Conservation (phyloP, 2,113 vertebrate species). For the Mus spicilegus region DNA sequence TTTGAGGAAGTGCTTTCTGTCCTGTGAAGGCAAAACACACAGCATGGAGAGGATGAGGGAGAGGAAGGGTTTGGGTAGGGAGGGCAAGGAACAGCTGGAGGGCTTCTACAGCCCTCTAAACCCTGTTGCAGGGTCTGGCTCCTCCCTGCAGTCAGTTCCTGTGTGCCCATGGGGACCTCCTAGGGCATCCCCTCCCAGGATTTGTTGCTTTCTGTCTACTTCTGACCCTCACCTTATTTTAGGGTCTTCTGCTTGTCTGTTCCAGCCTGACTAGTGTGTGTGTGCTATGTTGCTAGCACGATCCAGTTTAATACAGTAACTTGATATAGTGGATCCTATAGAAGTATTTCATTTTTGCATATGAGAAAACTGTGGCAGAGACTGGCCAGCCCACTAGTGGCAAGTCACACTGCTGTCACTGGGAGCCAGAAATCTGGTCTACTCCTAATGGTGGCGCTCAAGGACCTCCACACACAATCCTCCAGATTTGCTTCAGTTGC, state of each 20-base stretch:
- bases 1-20: not conserved
- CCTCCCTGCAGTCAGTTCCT: not conserved
- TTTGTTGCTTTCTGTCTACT: not conserved
- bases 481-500: not conserved
- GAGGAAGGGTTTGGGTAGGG: not conserved
- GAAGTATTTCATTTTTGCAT: not conserved
- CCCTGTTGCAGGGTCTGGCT: not conserved
- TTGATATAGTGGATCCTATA: too few species aligned
- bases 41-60: accelerated
- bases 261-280: not conserved
- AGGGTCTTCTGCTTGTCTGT: not conserved
- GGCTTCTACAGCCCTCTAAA: not conserved
- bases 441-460: too few species aligned
- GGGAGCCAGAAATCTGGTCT: not conserved
- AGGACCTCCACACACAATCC: accelerated
- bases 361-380: not conserved
- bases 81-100: not conserved
- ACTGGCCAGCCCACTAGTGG: not conserved
- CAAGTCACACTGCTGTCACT: not conserved
- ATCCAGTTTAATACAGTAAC: not conserved
- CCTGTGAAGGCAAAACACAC: not conserved
- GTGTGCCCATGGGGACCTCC: accelerated
- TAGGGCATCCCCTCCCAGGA: not conserved
- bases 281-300: not conserved
- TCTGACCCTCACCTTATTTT: not conserved